These are phyloP conservation scores for Halcyon smyrnensis DNA, from an alignment of 2,797 vertebrate genomes.

Conservation along the genomic window DNA sequence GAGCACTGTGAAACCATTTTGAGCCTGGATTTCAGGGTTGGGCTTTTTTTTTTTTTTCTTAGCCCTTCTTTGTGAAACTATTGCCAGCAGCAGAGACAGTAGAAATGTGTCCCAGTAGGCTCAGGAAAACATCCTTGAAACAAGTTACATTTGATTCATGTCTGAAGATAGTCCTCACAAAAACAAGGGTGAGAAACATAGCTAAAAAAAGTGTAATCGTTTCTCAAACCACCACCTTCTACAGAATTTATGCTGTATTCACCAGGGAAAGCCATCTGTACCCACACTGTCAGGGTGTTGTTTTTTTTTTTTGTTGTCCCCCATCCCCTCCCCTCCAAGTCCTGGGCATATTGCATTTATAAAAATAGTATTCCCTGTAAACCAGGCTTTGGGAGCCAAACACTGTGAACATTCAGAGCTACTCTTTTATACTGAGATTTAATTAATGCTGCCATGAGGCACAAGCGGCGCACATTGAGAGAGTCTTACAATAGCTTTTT, in stretches of 20 bases:
- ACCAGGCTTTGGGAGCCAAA: constrained; percentile 53
- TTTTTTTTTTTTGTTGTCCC: not conserved
- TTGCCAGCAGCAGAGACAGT: constrained; percentile 39
- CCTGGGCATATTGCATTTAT: constrained; percentile 60
- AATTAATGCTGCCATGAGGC: constrained; percentile 45
- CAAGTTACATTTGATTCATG: constrained; percentile 62
- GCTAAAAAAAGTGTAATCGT: constrained; percentile 63
- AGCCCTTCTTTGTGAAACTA: not conserved
- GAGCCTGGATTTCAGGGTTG: not conserved
- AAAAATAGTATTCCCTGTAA: constrained; percentile 71
- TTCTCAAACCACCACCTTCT: constrained; percentile 70
- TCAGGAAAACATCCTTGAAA: constrained; percentile 57
- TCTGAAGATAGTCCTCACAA: constrained; percentile 67
- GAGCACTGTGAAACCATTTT: not conserved
- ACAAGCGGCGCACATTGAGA: not conserved
- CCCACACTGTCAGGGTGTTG: constrained; percentile 53
- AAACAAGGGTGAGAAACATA: constrained; percentile 51
- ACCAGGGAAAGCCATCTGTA: constrained; percentile 72
- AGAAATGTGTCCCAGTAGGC: constrained; percentile 50
- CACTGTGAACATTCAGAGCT: constrained; percentile 37
- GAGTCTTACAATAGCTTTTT: not conserved
- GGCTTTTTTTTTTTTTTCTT: not conserved
- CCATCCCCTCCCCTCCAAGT: not conserved
- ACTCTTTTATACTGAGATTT: constrained; percentile 48
- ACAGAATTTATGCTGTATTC: constrained; percentile 57